Conservation (phyloP, 2,888 invertebrate species). For the Netelia melanura region DNA sequence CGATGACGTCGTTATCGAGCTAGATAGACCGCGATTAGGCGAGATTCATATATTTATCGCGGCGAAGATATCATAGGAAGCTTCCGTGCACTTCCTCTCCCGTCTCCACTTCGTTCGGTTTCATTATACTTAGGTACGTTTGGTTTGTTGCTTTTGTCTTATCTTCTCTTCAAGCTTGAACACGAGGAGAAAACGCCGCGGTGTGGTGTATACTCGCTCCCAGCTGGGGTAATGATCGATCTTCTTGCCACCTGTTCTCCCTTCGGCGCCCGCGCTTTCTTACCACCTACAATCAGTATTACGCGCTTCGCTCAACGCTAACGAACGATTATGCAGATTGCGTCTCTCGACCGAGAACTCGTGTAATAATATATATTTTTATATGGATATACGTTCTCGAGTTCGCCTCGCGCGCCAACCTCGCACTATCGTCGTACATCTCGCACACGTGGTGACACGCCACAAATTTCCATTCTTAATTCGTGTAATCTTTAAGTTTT, state of each 20-base stretch:
- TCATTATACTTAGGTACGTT: background rate
- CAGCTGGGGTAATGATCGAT: conserved; percentile 69
- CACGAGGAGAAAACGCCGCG: conserved; percentile 37
- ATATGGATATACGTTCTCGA: background rate
- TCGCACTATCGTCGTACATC: conserved; percentile 45
- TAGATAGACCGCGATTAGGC: background rate
- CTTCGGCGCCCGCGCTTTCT: conserved; percentile 63
- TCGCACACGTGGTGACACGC: conserved; percentile 79
- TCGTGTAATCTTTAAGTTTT: conserved; percentile 81
- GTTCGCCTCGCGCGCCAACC: conserved; percentile 1
- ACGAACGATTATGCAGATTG: conserved; percentile 81
- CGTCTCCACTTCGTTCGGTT: background rate
- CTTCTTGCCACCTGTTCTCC: conserved; percentile 77
- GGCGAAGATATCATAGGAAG: conserved; percentile 9
- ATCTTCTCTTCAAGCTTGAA: conserved; percentile 29
- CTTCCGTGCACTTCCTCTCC: conserved; percentile 27
- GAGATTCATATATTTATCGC: conserved; percentile 48
- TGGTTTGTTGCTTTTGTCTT: background rate
- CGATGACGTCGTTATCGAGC: conserved; percentile 15
- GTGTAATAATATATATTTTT: background rate
- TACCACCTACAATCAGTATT: conserved; percentile 78
- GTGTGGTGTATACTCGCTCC: conserved; percentile 10
- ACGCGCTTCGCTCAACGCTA: conserved; percentile 68
- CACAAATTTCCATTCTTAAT: conserved; percentile 81
- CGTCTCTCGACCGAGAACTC: conserved; percentile 58